Evolutionary conservation across 2,113 vertebrate genomes (phyloP).

Genomic region (Elephantulus edwardii): DNA sequence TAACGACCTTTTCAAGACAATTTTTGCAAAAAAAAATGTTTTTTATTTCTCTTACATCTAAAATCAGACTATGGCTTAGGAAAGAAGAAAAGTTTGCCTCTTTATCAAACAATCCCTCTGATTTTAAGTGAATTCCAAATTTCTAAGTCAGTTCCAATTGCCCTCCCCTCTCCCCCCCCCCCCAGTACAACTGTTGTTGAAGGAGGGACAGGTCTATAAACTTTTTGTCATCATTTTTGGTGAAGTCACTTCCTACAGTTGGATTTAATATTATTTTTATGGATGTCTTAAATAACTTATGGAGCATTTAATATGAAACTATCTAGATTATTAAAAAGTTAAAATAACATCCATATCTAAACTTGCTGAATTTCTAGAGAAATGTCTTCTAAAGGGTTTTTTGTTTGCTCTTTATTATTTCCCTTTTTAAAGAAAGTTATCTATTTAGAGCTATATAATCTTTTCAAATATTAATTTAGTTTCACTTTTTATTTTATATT

Average conservation of each 20-base stretch:
- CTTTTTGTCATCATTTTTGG: neutral
- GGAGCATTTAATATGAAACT: neutral
- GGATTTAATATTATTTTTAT: slow-evolving; percentile 30
- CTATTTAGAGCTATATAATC: neutral
- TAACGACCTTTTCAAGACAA: neutral
- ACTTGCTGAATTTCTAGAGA: neutral
- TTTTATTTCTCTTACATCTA: neutral
- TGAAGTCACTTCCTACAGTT: neutral
- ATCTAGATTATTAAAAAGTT: neutral
- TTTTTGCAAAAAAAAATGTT: neutral
- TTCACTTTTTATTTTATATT: no score
- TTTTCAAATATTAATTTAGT: neutral
- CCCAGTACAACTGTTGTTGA: neutral
- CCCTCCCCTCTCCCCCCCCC: no score
- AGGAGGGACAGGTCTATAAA: neutral
- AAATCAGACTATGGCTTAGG: neutral
- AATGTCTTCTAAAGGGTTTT: neutral
- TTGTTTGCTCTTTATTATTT: neutral
- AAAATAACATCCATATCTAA: neutral
- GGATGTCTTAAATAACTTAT: neutral
- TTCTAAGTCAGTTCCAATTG: neutral
- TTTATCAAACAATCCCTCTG: neutral
- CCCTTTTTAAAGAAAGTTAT: neutral
- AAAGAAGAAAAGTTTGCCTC: neutral
- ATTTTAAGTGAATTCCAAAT: neutral